A percentile compares a stretch with the other conserved stretches of the same genome.
Evolutionary conservation across 2,797 vertebrate species (phyloP).

Genomic region (Varecia variegata): DNA sequence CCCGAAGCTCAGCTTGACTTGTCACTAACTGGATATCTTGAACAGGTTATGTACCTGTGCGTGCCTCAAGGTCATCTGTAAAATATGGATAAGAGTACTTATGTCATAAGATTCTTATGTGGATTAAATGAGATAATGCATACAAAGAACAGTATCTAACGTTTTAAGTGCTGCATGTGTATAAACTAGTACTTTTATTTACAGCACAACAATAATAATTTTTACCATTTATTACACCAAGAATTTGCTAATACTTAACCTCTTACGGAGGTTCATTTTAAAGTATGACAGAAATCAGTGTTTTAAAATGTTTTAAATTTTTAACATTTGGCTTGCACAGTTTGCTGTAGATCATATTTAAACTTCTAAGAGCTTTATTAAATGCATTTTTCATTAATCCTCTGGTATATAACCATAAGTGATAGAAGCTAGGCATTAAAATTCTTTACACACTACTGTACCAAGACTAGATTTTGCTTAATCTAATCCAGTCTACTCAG

Average conservation of each 20-base stretch:
- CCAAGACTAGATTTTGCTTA: neutral
- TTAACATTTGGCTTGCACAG: constrained; percentile 18
- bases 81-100: neutral
- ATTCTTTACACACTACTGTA: neutral
- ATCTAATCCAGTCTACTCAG: neutral
- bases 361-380: constrained; percentile 37
- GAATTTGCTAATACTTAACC: neutral
- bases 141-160: neutral
- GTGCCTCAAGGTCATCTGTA: neutral
- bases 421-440: constrained; percentile 25
- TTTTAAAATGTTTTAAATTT: constrained; percentile 14
- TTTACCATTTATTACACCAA: neutral
- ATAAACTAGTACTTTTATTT: neutral
- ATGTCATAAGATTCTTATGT: neutral
- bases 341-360: constrained; percentile 20
- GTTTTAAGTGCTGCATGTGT: neutral
- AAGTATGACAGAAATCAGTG: neutral
- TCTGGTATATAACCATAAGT: neutral
- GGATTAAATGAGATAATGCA: neutral
- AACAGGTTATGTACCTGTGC: neutral
- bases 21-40: neutral
- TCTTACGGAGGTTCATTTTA: constrained; percentile 7
- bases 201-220: neutral
- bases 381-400: constrained; percentile 43
- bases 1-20: neutral